phyloP scores from a whole-genome alignment of 2,888 invertebrate genomes.

The Adelphocoris suturalis region DNA sequence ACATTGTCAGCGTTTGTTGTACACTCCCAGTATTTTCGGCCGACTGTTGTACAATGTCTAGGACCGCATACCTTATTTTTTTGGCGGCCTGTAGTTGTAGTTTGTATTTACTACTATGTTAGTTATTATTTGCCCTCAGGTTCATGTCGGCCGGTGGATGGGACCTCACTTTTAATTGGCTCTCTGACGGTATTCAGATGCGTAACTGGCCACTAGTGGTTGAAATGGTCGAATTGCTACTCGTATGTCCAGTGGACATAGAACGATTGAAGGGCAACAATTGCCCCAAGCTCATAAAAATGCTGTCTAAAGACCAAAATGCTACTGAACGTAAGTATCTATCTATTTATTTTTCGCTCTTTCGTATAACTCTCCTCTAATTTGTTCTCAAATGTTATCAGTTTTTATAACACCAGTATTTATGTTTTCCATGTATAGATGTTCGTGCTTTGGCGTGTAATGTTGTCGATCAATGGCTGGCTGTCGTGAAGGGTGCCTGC shows the following conservation, averaged over 20 bases:
- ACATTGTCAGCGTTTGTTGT: no score
- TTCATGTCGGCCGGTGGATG: conserved; percentile 96
- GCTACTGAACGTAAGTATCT: conserved; percentile 86
- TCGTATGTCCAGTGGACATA: conserved; percentile 93
- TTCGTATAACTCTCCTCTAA: background rate
- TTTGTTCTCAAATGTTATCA: background rate
- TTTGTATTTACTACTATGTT: no score
- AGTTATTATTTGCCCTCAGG: conserved; percentile 78
- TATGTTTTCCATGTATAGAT: conserved; percentile 80
- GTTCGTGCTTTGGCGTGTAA: conserved; percentile 88
- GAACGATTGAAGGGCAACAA: conserved; percentile 94
- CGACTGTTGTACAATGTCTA: no score
- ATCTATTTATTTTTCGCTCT: background rate
- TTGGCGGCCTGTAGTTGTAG: no score
- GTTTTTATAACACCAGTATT: background rate
- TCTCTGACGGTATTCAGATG: conserved; percentile 90
- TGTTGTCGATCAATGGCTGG: conserved; percentile 93
- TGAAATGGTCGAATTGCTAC: conserved; percentile 90
- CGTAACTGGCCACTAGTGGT: conserved; percentile 93
- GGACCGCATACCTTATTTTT: no score
- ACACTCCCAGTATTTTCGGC: no score
- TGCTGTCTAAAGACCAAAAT: conserved; percentile 88
- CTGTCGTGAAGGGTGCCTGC: conserved; percentile 88
- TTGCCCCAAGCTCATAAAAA: conserved; percentile 94
- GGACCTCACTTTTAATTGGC: conserved; percentile 93